Evolutionary conservation across 30 jellyfish, hydroid and myxozoan species (phyloP).

Genomic region (Chrysaora quinquecirrha): DNA sequence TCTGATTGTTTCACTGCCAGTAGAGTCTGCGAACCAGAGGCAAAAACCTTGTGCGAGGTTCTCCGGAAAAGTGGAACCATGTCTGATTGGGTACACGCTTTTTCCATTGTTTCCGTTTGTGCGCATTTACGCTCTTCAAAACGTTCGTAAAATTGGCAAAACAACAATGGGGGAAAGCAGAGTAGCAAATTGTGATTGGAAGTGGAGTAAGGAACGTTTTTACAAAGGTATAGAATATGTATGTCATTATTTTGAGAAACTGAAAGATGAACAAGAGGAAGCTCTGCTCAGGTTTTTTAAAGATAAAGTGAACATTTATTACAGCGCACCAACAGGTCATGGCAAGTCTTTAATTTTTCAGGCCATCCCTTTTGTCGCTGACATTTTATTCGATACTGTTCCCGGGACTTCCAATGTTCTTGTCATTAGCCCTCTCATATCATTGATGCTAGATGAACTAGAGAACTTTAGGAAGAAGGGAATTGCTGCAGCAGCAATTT

Average conservation of each 20-base stretch:
- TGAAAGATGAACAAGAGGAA: slow-evolving; percentile 15
- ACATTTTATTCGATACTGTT: neutral
- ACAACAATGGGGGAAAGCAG: neutral
- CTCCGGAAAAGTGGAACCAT: neutral
- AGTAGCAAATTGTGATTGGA: neutral
- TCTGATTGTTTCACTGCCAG: neutral
- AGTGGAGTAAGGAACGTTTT: neutral
- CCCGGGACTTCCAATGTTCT: slow-evolving; percentile 16
- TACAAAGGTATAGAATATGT: slow-evolving; percentile 5
- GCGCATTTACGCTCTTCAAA: neutral
- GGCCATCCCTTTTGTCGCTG: slow-evolving; percentile 23
- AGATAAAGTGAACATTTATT: neutral
- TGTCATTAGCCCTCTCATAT: slow-evolving; percentile 17
- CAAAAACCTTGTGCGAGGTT: neutral
- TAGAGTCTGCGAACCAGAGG: neutral
- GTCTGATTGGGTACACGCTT: neutral
- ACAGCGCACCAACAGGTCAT: slow-evolving; percentile 42
- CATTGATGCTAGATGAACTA: slow-evolving; percentile 30
- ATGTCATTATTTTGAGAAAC: neutral
- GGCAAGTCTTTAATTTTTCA: slow-evolving; percentile 31
- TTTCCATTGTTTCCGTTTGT: neutral
- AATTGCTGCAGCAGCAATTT: slow-evolving; percentile 18
- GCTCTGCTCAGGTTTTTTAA: neutral
- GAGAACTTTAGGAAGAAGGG: neutral
- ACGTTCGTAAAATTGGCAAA: neutral